Base-by-base conservation (phyloP, 2,113 vertebrate species). In the Tetrao urogallus region DNA sequence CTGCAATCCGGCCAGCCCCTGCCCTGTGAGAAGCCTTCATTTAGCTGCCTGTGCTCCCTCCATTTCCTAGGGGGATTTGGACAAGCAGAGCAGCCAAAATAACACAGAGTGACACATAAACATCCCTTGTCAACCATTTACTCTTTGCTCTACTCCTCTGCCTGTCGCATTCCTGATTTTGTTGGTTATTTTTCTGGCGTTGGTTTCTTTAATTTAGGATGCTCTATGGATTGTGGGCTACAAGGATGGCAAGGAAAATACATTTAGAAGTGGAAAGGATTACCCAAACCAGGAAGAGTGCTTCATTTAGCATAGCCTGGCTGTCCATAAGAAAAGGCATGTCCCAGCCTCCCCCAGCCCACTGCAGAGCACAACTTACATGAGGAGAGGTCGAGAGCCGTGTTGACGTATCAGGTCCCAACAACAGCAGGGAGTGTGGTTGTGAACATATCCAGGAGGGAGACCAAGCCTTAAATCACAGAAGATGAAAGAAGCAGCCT, bases 101-200 rank as follows among this genome's bases (percentile, higher is more conserved):
- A 94, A 84, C 76, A 75, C 43, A 0, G 0, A 47, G 32, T 1
- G 2, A 87, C 4, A 6, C 9, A 87, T 25, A 89, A 94, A 88
- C 84, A 91, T 82, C 89, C 81, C 58, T 85, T 60, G 45, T 71
- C 76, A 94, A 67, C 81, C 67, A 50, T 95, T 95, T 93, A 56
- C 58, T 95, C 80, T 84, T 70, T 60, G 28, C 71, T 92, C 87
- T 81, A 48, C 78, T 84, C 20, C 64, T 10, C 25, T 79, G 76
- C 70, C 60, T 36, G 67, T 86, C 34, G 3, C 82, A 52, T 70
- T 89, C 36, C 80, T 57, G 58, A 48, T 80, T 85, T 86, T 73
- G 57, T 54, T 83, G 86, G 24, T 16, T 54, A 25, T 75, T 90
- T 54, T 45, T 79, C 40, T 58, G 40, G 57, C 75, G 81, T 66